phyloP scores from a whole-genome alignment of 2,888 invertebrate species.

The Stenodema calcarata region DNA sequence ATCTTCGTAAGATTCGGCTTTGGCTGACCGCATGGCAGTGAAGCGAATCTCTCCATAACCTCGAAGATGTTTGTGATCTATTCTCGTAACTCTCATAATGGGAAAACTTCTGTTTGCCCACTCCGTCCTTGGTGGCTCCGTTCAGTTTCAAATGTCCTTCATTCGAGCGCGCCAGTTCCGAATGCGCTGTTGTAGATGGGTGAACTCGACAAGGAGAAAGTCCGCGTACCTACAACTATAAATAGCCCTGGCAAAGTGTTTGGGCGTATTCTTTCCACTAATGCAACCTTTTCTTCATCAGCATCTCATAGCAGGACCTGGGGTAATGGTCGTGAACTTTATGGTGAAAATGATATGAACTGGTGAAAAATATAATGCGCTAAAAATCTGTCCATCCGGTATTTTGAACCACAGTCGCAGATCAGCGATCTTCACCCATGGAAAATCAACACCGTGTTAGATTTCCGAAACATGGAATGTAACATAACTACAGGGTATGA shows the following conservation, averaged over 20 bases:
- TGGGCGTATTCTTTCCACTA: not conserved
- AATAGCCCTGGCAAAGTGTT: not conserved
- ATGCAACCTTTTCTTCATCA: not conserved
- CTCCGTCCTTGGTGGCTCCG: not conserved
- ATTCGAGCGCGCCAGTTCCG: not conserved
- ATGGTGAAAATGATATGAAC: too few relatives aligned
- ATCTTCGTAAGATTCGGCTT: too few relatives aligned
- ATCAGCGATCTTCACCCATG: too few relatives aligned
- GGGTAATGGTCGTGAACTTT: not conserved
- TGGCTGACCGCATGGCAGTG: not conserved
- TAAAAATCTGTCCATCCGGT: too few relatives aligned
- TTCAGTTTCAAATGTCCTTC: not conserved
- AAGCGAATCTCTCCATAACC: not conserved
- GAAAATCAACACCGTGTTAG: too few relatives aligned
- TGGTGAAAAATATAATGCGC: too few relatives aligned
- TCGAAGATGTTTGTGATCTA: not conserved
- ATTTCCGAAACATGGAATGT: too few relatives aligned
- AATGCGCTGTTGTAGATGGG: not conserved
- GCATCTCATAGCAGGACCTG: not conserved
- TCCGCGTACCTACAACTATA: not conserved
- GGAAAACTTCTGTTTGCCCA: not conserved
- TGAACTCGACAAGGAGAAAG: not conserved
- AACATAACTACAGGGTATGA: too few relatives aligned
- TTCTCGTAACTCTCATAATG: not conserved
- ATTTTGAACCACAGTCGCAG: too few relatives aligned